Conservation (phyloP, 2,797 vertebrate genomes). For the Leuciscus waleckii region DNA sequence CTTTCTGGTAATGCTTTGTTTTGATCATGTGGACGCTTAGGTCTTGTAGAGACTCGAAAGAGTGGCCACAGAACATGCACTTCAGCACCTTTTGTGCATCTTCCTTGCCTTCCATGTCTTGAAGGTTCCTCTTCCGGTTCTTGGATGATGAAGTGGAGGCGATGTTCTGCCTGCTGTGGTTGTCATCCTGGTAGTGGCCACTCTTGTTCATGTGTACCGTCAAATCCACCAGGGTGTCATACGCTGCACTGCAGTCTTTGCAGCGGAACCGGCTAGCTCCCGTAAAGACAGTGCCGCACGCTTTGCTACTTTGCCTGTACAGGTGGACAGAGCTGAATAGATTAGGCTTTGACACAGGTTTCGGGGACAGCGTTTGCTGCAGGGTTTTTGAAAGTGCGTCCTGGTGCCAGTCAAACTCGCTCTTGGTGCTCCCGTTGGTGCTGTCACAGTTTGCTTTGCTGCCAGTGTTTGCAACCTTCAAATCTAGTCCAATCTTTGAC, state of each 20-base stretch:
- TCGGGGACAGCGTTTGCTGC: conserved; percentile 91
- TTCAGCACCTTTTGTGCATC: conserved; percentile 98
- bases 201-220: conserved; percentile 98
- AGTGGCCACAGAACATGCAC: conserved; percentile 99
- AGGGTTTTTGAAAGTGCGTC: conserved; percentile 96
- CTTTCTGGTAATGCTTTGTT: conserved; percentile 99
- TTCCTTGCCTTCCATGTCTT: conserved; percentile 96
- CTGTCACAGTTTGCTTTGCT: conserved; percentile 91
- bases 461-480: conserved; percentile 87
- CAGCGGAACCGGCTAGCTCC: conserved; percentile 97
- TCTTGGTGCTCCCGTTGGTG: conserved; percentile 89
- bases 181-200: conserved; percentile 98
- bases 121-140: conserved; percentile 92
- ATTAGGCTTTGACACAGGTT: conserved; percentile 91
- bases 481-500: conserved; percentile 92
- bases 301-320: conserved; percentile 93
- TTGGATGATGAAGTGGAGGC: conserved; percentile 91
- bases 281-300: conserved; percentile 92
- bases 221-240: conserved; percentile 95
- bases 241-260: conserved; percentile 96
- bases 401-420: conserved; percentile 98
- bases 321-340: conserved; percentile 98
- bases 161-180: conserved; percentile 91
- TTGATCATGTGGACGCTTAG: conserved; percentile 99
- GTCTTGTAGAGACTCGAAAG: conserved; percentile 98